Evolutionary conservation across 2,113 vertebrate genomes (phyloP).

Genomic region (Rattus rattus): DNA sequence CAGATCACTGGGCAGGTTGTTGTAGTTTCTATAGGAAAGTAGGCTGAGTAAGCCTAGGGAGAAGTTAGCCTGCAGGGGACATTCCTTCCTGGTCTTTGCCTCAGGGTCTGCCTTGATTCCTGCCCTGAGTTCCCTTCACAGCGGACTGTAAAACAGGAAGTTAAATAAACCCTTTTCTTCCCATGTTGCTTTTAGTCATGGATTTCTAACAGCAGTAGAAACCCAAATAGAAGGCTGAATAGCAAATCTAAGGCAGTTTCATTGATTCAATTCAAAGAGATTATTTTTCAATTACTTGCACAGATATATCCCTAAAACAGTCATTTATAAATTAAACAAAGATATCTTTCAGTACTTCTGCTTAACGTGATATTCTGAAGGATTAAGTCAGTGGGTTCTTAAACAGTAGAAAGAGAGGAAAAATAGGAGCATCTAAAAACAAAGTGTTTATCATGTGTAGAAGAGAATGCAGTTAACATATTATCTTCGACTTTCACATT

Average conservation of each 20-base stretch:
- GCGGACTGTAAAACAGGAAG: not conserved
- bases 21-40: not conserved
- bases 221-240: not conserved
- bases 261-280: conserved; percentile 44
- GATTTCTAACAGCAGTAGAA: not conserved
- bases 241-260: conserved; percentile 22
- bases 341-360: not conserved
- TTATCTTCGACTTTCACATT: not conserved
- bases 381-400: not conserved
- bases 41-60: not conserved
- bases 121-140: not conserved
- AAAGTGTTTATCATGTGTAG: not conserved
- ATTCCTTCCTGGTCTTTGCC: no score
- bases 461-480: not conserved
- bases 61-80: not conserved
- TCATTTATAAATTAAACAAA: conserved; percentile 8
- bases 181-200: not conserved
- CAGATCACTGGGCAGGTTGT: not conserved
- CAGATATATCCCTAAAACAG: not conserved
- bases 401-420: not conserved
- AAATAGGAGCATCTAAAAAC: not conserved
- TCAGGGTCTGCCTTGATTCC: not conserved
- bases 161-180: not conserved
- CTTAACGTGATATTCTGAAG: conserved; percentile 2
- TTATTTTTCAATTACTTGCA: conserved; percentile 4